Evolutionary conservation across 30 jellyfish, hydroid and myxozoan species (phyloP), one percentile per base, ranked within the genome.

Genomic region (Aurelia sp.): DNA sequence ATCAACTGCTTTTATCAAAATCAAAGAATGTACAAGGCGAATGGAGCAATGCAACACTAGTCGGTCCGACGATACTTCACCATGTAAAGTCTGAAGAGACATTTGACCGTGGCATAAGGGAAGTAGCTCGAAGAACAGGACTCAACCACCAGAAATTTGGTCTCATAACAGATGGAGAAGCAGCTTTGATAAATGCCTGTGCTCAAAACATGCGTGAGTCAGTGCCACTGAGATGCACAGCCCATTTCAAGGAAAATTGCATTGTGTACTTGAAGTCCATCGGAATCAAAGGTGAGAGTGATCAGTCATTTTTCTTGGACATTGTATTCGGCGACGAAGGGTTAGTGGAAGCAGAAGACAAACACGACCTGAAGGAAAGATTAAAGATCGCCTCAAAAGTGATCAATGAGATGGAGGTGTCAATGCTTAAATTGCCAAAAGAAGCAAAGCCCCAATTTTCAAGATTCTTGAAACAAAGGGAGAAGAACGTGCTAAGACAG

Each of bases 141-240:
- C 85, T 74, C 1, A n/a, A n/a, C n/a, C 20, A 51, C 12, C 13
- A 9, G 30, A 74, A 27, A 44, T 17, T 74, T 48, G 85, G 85
- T n/a, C 13, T 74, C 44, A 51, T 74, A 22, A 74, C 85, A 4
- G 85, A 74, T 74, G 85, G 85, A 17, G 74, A 74, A 48, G 35
- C 4, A 40, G 85, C 85, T 12, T 24, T 74, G 22, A 74, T 74
- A 13, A 16, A 51, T 16, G 85, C 85, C 13, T 74, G 85, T 48
- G 51, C 27, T n/a, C 17, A 17, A n/a, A 51, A 40, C 4, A 33
- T 74, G 22, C 13, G 55, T 15, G 51, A 74, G 72, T 17, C 85
- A 17, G 30, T 24, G 13, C 51, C 15, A 10, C 74, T 74, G 18
- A 31, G 85, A 10, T 74, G 85, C 44, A 74, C 85, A 76, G 51